Conservation (phyloP, 2,797 vertebrate genomes). For the Rhabdophis nuchalis region DNA sequence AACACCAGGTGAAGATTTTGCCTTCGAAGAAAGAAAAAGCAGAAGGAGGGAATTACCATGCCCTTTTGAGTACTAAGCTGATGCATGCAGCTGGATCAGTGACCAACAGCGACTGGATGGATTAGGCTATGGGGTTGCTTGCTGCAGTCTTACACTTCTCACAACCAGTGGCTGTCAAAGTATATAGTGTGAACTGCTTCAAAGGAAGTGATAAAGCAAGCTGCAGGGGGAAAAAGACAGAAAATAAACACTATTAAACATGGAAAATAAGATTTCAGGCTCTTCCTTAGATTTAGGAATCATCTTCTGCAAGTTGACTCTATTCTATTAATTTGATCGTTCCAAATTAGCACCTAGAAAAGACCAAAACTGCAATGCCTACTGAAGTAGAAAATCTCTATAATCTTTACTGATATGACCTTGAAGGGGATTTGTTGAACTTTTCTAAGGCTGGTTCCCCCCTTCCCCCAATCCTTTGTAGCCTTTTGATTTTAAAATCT, state of each 20-base stretch:
- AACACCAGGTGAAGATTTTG: constrained; percentile 79
- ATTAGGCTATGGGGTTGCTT: constrained; percentile 58
- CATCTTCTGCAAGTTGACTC: constrained; percentile 35
- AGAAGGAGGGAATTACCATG: constrained; percentile 77
- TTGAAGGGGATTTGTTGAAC: constrained; percentile 74
- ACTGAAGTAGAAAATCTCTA: constrained; percentile 54
- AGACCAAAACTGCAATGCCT: constrained; percentile 44
- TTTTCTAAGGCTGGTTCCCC: constrained; percentile 65
- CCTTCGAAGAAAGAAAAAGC: constrained; percentile 73
- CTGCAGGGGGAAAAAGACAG: constrained; percentile 55
- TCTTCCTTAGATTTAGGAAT: constrained; percentile 46
- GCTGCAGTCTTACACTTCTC: constrained; percentile 62
- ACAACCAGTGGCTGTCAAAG: constrained; percentile 65
- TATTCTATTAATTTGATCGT: constrained; percentile 43
- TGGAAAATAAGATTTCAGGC: constrained; percentile 28
- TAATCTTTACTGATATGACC: constrained; percentile 69
- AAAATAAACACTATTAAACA: constrained; percentile 57
- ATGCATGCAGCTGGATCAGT: constrained; percentile 73
- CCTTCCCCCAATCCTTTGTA: constrained; percentile 62
- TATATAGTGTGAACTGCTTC: constrained; percentile 54
- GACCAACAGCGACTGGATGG: constrained; percentile 62
- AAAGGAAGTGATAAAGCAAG: constrained; percentile 59
- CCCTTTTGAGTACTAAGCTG: constrained; percentile 74
- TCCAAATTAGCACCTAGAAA: constrained; percentile 44
- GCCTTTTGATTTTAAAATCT: constrained; percentile 74